Base-by-base conservation (phyloP, 35 echinoderm and acorn worm genomes). In the Anneissia japonica region DNA sequence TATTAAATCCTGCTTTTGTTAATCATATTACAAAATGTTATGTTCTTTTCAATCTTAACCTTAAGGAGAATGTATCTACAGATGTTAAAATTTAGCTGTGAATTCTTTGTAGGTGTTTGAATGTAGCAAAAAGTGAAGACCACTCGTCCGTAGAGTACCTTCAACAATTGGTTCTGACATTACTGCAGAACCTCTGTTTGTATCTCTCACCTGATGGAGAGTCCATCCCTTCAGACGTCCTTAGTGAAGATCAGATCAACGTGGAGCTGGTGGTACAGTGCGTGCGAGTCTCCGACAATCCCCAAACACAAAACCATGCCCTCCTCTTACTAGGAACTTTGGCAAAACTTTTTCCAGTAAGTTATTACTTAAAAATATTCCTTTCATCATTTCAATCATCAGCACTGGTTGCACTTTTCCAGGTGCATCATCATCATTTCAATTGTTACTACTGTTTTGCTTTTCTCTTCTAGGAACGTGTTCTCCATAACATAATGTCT, bases 401-500 rank as follows among this genome's bases (percentile, higher is more conserved):
- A 80, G 4, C 23, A 36, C 10, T 64, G 51, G 51, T 64, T 14
- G 28, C 51, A 14, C 28, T 64, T 64, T 28, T 28, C 51, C 51
- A 13, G 28, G 51, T 14, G n/a, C n/a, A n/a, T n/a, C n/a, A n/a
- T 56, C 26, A 26, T 13, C 11, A 56, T 11, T 13, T 56, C 26
- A 19, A 74, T 87, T 10, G 12, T 72, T 40, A 39, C 84, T 4
- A 40, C 3, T 37, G 0, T 29, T 76, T 86, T 16, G 32, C 85
- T 21, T 87, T 85, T 86, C 11, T 33, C 39, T 81, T 43, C 29
- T 35, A 99, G 96, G 96, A 99, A 39, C 96, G 94, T 76, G 84
- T 99, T 7, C 87, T 99, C 31, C 96, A 99, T 79, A 99, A 99
- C 87, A 89, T 93, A 36, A 99, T 99, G 96, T 90, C 96, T 12